Evolutionary conservation across 2,888 invertebrate genomes (phyloP), one percentile per base, ranked within the genome.

Genomic region (Deilephila elpenor): DNA sequence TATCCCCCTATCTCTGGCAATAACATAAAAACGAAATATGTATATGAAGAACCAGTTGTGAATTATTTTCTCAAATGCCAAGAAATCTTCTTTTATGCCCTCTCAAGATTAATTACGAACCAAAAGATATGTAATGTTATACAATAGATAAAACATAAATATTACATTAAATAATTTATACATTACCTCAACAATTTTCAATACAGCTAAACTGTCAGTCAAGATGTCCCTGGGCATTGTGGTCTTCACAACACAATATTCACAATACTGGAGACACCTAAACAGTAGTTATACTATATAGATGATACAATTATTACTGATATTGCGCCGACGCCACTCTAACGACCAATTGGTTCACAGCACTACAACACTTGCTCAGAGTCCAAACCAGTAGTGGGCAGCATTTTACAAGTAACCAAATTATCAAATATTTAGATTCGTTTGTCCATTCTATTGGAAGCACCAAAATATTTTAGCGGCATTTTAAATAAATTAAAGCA

Each of bases 211-310:
- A 88, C 96, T 96, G 85, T 96, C 96, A 86, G 95, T 96, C 80
- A 96, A 95, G 84, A 96, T 95, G 93, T 97, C 96, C 84, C 96
- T 95, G 79, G 96, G 96, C 95, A 97, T 96, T 79, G 72, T 84
- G 79, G 70, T 71, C 76, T 78, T 76, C 73, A 70, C 73, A 60
- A 53, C 44, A 53, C 44, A 51, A 67, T 60, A 53, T 64, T n/a
- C 25, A 60, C 60, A 34, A 17, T 20, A n/a, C 19, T 61, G 25
- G 20, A 51, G 44, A 37, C 32, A 59, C 60, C 59, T 53, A 56
- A 62, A 59, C 32, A 71, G 51, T 8, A n/a, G n/a, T 71, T 19
- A 32, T 34, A n/a, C 34, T 11, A 20, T 6, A 3, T n/a, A 59
- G 19, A n/a, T 34, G 62, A 7, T n/a, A 34, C 8, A 37, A n/a